phyloP scores from a whole-genome alignment of 2,113 vertebrate genomes.

The Tenebrosternarchus preto region DNA sequence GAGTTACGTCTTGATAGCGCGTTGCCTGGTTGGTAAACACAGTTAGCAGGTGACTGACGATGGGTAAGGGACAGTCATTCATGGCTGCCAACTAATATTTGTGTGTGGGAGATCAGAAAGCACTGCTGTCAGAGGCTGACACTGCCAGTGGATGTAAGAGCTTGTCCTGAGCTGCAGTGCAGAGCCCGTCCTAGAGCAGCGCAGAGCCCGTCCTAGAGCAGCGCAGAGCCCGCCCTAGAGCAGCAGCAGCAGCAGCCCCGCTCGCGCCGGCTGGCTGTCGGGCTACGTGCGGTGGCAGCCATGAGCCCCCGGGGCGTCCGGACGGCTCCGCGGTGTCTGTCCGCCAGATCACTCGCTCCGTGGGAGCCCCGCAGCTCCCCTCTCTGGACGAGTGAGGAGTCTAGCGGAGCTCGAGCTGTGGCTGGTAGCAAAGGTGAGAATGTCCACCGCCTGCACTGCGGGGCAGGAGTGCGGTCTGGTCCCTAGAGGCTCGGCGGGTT shows the following conservation, averaged over 20 bases:
- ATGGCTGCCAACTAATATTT: too few species aligned
- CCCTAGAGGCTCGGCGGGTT: not conserved
- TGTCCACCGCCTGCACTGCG: constrained; percentile 6
- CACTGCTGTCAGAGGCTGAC: too few species aligned
- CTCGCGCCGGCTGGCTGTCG: too few species aligned
- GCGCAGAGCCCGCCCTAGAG: constrained; percentile 27
- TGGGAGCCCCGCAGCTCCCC: not conserved
- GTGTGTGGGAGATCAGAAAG: too few species aligned
- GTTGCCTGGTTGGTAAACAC: too few species aligned
- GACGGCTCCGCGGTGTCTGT: not conserved
- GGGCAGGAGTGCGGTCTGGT: not conserved
- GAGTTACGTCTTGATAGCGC: not conserved
- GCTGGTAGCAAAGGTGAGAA: constrained; percentile 20
- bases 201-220: constrained; percentile 28
- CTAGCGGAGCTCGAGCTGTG: constrained; percentile 1
- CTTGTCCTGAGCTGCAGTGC: constrained; percentile 31
- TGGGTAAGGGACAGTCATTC: not conserved
- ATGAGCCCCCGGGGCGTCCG: constrained; percentile 55
- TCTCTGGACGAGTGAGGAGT: constrained; percentile 8
- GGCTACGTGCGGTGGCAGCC: too few species aligned
- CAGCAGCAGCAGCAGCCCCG: constrained; percentile 34
- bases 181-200: constrained; percentile 17
- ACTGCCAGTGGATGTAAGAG: too few species aligned
- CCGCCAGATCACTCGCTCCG: constrained; percentile 25
- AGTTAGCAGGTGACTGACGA: not conserved